A percentile compares a stretch with the other conserved stretches of the same genome.
These are phyloP conservation scores for Ia io DNA, from an alignment of 2,113 vertebrate species.

Conservation along the genomic window DNA sequence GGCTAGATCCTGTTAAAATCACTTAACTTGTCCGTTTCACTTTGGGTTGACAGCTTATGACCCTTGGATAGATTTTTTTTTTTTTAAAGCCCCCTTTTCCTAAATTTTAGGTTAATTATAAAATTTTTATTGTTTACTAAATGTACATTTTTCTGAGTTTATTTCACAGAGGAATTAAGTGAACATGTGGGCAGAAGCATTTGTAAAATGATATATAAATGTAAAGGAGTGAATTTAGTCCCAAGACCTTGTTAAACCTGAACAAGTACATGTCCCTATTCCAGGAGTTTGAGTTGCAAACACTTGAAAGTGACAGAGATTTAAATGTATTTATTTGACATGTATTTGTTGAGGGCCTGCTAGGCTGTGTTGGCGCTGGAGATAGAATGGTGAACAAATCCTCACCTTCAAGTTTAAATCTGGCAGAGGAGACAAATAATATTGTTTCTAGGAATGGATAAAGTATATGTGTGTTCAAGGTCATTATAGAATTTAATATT, in stretches of 20 bases:
- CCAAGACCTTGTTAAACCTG: background rate
- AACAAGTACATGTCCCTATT: background rate
- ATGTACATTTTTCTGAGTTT: background rate
- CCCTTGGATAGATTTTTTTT: background rate
- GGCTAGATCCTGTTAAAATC: background rate
- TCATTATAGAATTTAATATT: constrained; percentile 14
- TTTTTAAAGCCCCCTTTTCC: background rate
- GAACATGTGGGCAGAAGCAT: background rate
- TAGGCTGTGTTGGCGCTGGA: background rate
- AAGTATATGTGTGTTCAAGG: background rate
- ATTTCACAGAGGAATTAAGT: background rate
- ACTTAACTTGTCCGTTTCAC: background rate
- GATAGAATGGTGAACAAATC: background rate
- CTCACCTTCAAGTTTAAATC: background rate
- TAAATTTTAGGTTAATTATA: background rate
- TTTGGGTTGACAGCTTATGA: background rate
- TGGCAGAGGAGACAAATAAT: background rate
- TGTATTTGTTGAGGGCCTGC: background rate
- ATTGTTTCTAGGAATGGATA: background rate
- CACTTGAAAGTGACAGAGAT: background rate
- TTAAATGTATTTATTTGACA: constrained; percentile 1
- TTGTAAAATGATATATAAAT: background rate
- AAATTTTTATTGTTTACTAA: background rate
- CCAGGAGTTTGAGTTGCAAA: constrained; percentile 17
- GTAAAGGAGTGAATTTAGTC: background rate